These are phyloP conservation scores for Toxotes chatareus DNA, from an alignment of 2,113 vertebrate genomes.

Conservation along the genomic window DNA sequence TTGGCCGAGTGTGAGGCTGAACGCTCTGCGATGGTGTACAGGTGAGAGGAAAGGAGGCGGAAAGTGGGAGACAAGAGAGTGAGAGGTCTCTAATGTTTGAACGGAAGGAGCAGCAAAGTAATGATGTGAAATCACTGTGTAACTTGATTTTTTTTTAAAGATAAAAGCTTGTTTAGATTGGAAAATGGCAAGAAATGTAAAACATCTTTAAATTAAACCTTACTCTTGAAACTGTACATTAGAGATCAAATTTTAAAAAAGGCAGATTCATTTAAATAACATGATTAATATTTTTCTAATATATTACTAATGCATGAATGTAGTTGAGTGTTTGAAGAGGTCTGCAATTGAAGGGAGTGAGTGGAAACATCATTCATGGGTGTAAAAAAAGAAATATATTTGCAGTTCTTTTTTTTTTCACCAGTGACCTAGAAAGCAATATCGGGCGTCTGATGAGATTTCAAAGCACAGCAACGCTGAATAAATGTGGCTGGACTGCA, in stretches of 20 bases:
- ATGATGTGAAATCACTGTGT: not conserved
- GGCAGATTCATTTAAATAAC: slow-evolving; percentile 30
- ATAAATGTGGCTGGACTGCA: slow-evolving; percentile 45
- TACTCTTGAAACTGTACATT: not conserved
- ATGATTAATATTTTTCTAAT: slow-evolving; percentile 25
- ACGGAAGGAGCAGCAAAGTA: not conserved
- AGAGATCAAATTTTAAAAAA: not conserved
- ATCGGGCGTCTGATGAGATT: slow-evolving; percentile 57
- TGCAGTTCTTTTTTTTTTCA: not conserved
- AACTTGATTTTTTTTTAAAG: not conserved
- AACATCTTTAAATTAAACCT: not conserved
- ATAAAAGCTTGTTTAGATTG: not conserved
- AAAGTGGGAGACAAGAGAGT: not conserved
- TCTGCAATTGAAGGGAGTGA: slow-evolving; percentile 30
- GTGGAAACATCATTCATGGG: slow-evolving; percentile 32
- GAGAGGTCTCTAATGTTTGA: not conserved
- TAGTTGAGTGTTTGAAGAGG: slow-evolving; percentile 28
- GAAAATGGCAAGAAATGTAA: not conserved
- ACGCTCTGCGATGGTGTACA: slow-evolving; percentile 82
- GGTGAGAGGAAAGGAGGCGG: slow-evolving; percentile 65
- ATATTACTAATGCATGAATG: slow-evolving; percentile 20
- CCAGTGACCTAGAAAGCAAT: slow-evolving; percentile 65
- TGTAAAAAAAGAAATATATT: slow-evolving; percentile 15
- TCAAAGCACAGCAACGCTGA: slow-evolving; percentile 45
- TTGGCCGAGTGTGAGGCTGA: slow-evolving; percentile 78